phyloP scores from a whole-genome alignment of 2,797 vertebrate species.

The Pseudotriccus pelzelni region DNA sequence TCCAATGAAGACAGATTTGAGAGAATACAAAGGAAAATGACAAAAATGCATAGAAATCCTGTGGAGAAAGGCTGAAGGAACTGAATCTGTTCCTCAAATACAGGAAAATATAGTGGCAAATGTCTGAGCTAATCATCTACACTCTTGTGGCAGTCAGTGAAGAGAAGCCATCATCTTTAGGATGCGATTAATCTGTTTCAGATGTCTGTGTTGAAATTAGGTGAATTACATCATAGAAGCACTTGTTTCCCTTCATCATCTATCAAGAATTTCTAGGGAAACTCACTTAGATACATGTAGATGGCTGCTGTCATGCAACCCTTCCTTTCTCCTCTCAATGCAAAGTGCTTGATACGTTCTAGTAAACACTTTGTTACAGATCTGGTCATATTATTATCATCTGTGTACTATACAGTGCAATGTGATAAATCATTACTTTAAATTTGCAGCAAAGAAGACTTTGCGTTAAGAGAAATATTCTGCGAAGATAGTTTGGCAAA shows the following conservation, averaged over 20 bases:
- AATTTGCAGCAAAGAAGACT: neutral
- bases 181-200: neutral
- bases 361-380: neutral
- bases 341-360: neutral
- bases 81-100: neutral
- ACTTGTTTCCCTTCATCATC: neutral
- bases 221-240: neutral
- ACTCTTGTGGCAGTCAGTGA: neutral
- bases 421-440: neutral
- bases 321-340: neutral
- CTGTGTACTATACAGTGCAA: neutral
- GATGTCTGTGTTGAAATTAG: neutral
- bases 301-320: neutral
- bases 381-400: neutral
- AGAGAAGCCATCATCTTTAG: neutral
- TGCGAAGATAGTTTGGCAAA: neutral
- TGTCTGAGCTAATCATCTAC: neutral
- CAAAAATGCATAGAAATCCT: neutral
- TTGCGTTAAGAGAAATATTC: neutral
- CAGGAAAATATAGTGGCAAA: neutral
- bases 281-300: neutral
- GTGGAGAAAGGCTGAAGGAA: neutral
- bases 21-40: neutral
- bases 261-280: neutral
- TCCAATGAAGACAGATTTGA: neutral